Evolutionary conservation across 1,140 invertebrate species (phyloP).

Genomic region (Lycorma delicatula): DNA sequence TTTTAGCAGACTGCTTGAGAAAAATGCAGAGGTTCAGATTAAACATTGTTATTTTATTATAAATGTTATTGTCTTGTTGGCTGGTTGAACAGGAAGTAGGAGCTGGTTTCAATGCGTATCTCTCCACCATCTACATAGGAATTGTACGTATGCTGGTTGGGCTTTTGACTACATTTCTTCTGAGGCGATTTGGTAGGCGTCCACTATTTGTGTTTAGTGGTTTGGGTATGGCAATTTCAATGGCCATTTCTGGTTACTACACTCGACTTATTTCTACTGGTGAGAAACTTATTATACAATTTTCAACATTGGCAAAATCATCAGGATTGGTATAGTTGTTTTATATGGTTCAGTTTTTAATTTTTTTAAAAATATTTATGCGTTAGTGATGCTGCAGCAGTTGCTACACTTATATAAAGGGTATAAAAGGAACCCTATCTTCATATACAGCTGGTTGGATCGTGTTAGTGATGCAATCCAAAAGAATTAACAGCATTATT

Average conservation of each 20-base stretch:
- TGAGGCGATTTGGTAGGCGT: constrained; percentile 43
- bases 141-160: constrained; percentile 52
- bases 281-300: too few relatives aligned
- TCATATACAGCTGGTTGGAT: too few relatives aligned
- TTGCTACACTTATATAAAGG: too few relatives aligned
- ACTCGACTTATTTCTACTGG: constrained; percentile 35
- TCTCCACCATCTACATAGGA: constrained; percentile 52
- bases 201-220: constrained; percentile 43
- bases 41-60: background rate
- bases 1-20: too few relatives aligned
- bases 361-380: too few relatives aligned
- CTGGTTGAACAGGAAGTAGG: constrained; percentile 41
- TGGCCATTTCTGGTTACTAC: constrained; percentile 43
- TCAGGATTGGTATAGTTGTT: too few relatives aligned
- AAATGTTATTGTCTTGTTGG: background rate
- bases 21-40: background rate
- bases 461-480: too few relatives aligned
- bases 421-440: too few relatives aligned
- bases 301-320: too few relatives aligned
- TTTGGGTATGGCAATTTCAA: constrained; percentile 43
- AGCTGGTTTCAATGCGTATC: constrained; percentile 40
- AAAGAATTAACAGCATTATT: too few relatives aligned
- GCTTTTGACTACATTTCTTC: constrained; percentile 44
- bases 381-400: too few relatives aligned
- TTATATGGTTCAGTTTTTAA: too few relatives aligned